Evolutionary conservation across 2,888 invertebrate genomes (phyloP), one percentile per base, ranked within the genome.

Genomic region (Bellardia bayeri): DNA sequence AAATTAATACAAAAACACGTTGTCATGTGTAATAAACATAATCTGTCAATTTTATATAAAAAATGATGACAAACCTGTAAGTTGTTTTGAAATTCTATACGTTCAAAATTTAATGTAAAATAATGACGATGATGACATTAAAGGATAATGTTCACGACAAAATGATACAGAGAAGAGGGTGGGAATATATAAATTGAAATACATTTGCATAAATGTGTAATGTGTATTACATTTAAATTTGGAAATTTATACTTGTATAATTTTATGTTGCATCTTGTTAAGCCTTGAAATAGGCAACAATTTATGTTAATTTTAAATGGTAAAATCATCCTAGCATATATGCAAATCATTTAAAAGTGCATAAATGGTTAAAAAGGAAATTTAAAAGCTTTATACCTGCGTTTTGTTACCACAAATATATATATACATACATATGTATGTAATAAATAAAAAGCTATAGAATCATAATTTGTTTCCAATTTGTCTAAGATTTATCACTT

Each of bases 31-130:
- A 78, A 80, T 74, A 45, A 81, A 30, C 68, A 72, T 42, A 66
- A 61, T 72, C 40, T 81, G 87, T 84, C 83, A 87, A 80, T 87
- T 76, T 76, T 37, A 23, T 58, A 30, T 49, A 69, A 83, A 74
- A 63, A 74, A 82, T 79, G 82, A 82, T 80, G 80, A 80, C n/a
- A 61, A 56, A 72, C 30, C 33, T 71, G 64, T 37, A 76, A 40
- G 42, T 37, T n/a, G 49, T 75, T 49, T 69, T 81, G 75, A 75
- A 80, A 80, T 85, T 71, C 30, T 9, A 42, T 61, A 71, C 3
- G 9, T 37, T 42, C n/a, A 30, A 63, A 37, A 23, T 66, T 8
- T 16, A 14, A 9, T n/a, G 45, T 42, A 16, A 30, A 45, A 49
- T 8, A n/a, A 61, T 13, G 45, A 45, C 13, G 11, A 30, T 54